phyloP scores from a whole-genome alignment of 2,797 vertebrate genomes.

The Dromococcyx pavoninus region DNA sequence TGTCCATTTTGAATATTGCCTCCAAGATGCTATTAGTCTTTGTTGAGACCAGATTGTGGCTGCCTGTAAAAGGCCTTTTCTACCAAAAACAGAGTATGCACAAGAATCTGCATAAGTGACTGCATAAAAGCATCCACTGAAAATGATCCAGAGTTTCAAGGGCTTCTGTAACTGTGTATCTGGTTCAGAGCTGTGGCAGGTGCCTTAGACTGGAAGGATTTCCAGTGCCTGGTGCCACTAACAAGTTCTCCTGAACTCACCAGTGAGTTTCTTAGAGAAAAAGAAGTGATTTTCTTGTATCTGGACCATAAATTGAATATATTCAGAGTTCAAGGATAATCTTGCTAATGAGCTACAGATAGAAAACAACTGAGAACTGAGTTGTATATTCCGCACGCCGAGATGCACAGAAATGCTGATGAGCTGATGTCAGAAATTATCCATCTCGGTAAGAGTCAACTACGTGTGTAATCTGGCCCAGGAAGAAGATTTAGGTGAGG shows the following conservation, averaged over 20 bases:
- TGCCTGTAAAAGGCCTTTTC: background rate
- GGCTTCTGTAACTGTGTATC: background rate
- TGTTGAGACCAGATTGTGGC: constrained; percentile 6
- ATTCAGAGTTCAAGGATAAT: background rate
- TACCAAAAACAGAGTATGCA: background rate
- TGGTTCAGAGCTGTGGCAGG: background rate
- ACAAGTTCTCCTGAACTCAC: background rate
- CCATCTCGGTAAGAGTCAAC: background rate
- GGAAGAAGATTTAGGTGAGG: background rate
- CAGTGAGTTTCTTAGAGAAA: background rate
- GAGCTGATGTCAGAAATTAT: background rate
- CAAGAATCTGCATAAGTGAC: background rate
- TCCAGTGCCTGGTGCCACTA: background rate
- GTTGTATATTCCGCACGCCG: background rate
- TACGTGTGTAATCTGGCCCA: background rate
- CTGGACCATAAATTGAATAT: background rate
- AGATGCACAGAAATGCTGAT: background rate
- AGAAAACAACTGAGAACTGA: background rate
- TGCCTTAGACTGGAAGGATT: background rate
- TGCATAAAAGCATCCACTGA: background rate
- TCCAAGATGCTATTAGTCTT: background rate
- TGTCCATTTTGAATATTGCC: background rate
- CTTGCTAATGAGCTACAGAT: background rate
- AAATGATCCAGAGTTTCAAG: background rate
- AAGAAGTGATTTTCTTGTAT: background rate